phyloP scores from a whole-genome alignment of 2,797 vertebrate genomes.

The Leptodactylus fallax region DNA sequence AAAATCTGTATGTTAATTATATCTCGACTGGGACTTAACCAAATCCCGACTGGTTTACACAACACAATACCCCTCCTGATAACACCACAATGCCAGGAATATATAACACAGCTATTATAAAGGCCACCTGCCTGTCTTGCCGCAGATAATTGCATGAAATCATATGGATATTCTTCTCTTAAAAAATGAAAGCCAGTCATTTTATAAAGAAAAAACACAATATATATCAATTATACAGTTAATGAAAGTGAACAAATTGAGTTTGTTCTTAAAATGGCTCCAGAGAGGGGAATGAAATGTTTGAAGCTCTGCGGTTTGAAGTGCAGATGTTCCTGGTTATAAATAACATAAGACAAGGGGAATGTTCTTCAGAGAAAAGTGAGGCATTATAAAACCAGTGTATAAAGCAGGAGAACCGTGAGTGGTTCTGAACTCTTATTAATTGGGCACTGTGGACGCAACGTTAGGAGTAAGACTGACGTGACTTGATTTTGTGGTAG shows the following conservation, averaged over 20 bases:
- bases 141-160: conserved; percentile 22
- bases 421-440: not conserved
- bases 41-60: conserved; percentile 10
- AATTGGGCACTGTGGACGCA: conserved; percentile 3
- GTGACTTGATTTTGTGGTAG: conserved; percentile 5
- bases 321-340: conserved; percentile 42
- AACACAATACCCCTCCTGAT: conserved; percentile 28
- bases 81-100: conserved; percentile 2
- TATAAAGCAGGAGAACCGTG: not conserved
- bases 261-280: conserved; percentile 36
- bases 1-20: conserved; percentile 14
- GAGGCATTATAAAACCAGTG: not conserved
- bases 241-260: conserved; percentile 42
- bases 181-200: not conserved
- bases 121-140: not conserved
- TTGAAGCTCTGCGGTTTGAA: conserved; percentile 24
- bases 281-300: conserved; percentile 36
- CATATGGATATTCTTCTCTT: not conserved
- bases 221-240: conserved; percentile 41
- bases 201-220: not conserved
- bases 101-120: not conserved
- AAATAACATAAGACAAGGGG: conserved; percentile 40
- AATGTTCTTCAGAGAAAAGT: conserved; percentile 15
- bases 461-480: not conserved
- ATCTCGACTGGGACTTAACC: not conserved